Percentiles rank a stretch among this genome's conserved stretches.
These are phyloP conservation scores for Caenorhabditis zanzibari DNA, from an alignment of 2,888 invertebrate genomes.

Conservation along the genomic window DNA sequence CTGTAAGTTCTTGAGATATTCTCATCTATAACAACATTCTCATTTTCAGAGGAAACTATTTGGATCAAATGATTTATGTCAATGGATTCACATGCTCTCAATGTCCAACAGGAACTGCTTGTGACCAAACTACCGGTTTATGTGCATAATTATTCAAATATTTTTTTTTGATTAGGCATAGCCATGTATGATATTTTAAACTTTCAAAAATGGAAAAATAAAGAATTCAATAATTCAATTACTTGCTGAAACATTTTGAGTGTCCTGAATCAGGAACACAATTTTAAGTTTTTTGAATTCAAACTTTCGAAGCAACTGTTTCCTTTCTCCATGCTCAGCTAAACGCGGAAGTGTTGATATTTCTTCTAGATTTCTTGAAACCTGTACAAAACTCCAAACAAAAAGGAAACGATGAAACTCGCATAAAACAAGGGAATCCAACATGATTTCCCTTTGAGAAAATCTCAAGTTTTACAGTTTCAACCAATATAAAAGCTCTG, in stretches of 20 bases:
- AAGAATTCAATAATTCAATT: neutral
- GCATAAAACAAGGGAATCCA: conserved; percentile 14
- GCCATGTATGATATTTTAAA: conserved; percentile 13
- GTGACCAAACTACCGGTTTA: conserved; percentile 36
- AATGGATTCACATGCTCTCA: conserved; percentile 44
- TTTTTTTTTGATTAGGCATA: conserved; percentile 11
- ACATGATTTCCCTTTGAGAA: neutral
- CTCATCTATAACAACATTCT: neutral
- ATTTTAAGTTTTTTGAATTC: too few species aligned
- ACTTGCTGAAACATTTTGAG: too few species aligned
- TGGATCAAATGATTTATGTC: conserved; percentile 35
- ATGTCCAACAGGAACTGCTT: conserved; percentile 53
- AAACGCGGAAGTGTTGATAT: too few species aligned
- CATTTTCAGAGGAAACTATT: conserved; percentile 46
- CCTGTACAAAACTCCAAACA: neutral
- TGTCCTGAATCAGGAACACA: too few species aligned
- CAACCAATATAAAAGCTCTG: conserved; percentile 1
- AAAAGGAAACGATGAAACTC: conserved; percentile 1
- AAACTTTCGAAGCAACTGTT: too few species aligned
- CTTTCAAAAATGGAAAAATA: neutral
- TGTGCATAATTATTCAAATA: conserved; percentile 22
- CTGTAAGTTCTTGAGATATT: conserved; percentile 20
- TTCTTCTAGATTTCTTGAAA: conserved; percentile 21
- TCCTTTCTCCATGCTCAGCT: too few species aligned
- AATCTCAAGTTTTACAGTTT: conserved; percentile 17